Evolutionary conservation across 2,888 invertebrate genomes (phyloP).

Genomic region (Lepidonotus clava): DNA sequence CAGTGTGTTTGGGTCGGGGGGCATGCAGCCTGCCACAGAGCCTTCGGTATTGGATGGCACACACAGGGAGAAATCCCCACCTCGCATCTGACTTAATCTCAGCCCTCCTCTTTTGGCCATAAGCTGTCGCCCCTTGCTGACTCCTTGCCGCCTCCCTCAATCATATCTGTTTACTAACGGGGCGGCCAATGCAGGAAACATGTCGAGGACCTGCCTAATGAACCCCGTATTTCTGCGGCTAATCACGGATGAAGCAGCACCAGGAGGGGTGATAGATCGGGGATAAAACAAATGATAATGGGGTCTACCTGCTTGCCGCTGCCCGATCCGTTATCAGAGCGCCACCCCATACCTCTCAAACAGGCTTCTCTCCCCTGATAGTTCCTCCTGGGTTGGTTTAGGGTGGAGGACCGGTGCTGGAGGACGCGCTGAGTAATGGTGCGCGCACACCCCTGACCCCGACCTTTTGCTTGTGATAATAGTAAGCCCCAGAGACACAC

Average conservation of each 20-base stretch:
- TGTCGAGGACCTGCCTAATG: background rate
- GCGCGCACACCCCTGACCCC: conserved; percentile 22
- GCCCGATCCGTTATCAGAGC: background rate
- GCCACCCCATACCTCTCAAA: background rate
- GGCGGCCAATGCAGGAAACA: background rate
- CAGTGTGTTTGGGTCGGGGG: too few relatives aligned
- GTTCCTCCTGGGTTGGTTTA: background rate
- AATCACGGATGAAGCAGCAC: conserved; percentile 34
- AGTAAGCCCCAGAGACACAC: conserved; percentile 41
- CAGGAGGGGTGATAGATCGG: conserved; percentile 14
- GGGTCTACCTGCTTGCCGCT: background rate
- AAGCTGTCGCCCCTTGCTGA: conserved; percentile 1
- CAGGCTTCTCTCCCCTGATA: background rate
- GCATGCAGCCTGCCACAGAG: background rate
- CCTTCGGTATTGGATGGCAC: background rate
- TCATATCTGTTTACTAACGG: background rate
- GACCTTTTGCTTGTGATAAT: conserved; percentile 8
- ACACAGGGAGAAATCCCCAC: too few relatives aligned
- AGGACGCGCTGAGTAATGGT: conserved; percentile 17
- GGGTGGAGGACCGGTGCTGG: background rate
- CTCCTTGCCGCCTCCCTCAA: background rate
- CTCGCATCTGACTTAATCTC: conserved; percentile 25
- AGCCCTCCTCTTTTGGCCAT: background rate
- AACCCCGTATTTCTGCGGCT: conserved; percentile 26
- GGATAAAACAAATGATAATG: conserved; percentile 35